These are phyloP conservation scores for Neocrepidodera transversa DNA, from an alignment of 2,888 invertebrate species.

Conservation along the genomic window DNA sequence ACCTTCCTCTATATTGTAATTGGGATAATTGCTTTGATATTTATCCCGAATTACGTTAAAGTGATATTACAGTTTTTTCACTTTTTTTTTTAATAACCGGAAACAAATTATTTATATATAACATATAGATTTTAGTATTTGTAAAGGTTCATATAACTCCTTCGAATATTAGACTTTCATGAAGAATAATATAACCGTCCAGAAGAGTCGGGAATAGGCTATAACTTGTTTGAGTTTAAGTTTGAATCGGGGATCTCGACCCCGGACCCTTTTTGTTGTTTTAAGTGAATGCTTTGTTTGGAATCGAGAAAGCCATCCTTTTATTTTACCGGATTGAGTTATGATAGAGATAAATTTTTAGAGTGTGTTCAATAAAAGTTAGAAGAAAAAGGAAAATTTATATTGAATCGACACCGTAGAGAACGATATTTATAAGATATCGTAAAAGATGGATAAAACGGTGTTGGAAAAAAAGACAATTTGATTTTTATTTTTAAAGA, in stretches of 20 bases:
- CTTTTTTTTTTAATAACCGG: too few relatives aligned
- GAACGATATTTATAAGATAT: background rate
- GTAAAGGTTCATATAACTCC: too few relatives aligned
- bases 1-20: too few relatives aligned
- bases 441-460: background rate
- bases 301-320: constrained; percentile 20
- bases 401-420: background rate
- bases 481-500: too few relatives aligned
- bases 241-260: constrained; percentile 23
- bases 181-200: constrained; percentile 6
- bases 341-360: constrained; percentile 14
- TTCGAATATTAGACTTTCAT: constrained; percentile 5
- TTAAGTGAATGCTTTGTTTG: constrained; percentile 26
- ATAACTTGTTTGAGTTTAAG: constrained; percentile 30
- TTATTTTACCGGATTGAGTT: constrained; percentile 18
- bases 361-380: constrained; percentile 17
- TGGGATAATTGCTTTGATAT: too few relatives aligned
- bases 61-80: too few relatives aligned
- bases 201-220: background rate
- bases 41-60: too few relatives aligned
- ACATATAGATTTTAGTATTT: too few relatives aligned
- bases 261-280: constrained; percentile 24
- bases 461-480: too few relatives aligned
- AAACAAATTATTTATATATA: too few relatives aligned
- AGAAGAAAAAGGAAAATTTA: background rate